phyloP scores from a whole-genome alignment of 2,888 invertebrate genomes.

The Salticus scenicus region DNA sequence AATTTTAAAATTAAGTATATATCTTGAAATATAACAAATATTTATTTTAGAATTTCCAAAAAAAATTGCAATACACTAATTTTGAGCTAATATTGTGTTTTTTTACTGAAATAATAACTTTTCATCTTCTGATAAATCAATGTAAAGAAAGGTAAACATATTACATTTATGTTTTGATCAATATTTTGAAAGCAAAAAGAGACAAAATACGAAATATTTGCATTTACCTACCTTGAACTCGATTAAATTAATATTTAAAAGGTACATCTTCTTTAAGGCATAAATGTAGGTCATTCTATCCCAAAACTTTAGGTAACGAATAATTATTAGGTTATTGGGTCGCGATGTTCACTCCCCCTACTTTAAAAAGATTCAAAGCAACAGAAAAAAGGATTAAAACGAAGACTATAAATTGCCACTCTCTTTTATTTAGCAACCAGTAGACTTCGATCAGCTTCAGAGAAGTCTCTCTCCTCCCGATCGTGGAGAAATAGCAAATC shows the following conservation, averaged over 20 bases:
- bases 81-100: too few relatives aligned
- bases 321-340: slow-evolving; percentile 15
- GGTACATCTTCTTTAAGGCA: not conserved
- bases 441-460: too few relatives aligned
- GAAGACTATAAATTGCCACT: not conserved
- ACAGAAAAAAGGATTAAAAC: not conserved
- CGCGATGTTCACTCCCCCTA: slow-evolving; percentile 9
- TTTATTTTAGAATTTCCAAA: too few relatives aligned
- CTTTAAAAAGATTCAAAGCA: not conserved
- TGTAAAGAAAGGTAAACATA: too few relatives aligned
- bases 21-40: too few relatives aligned
- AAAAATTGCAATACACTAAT: too few relatives aligned
- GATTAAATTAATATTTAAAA: not conserved
- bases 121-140: too few relatives aligned
- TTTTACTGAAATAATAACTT: too few relatives aligned
- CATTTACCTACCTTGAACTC: not conserved
- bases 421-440: not conserved
- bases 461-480: too few relatives aligned
- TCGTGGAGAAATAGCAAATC: too few relatives aligned
- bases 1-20: too few relatives aligned
- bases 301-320: slow-evolving; percentile 1
- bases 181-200: not conserved
- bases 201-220: not conserved
- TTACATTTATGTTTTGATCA: too few relatives aligned
- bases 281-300: not conserved